Evolutionary conservation across 2,888 invertebrate species (phyloP).

Genomic region (Lamproptera curius): DNA sequence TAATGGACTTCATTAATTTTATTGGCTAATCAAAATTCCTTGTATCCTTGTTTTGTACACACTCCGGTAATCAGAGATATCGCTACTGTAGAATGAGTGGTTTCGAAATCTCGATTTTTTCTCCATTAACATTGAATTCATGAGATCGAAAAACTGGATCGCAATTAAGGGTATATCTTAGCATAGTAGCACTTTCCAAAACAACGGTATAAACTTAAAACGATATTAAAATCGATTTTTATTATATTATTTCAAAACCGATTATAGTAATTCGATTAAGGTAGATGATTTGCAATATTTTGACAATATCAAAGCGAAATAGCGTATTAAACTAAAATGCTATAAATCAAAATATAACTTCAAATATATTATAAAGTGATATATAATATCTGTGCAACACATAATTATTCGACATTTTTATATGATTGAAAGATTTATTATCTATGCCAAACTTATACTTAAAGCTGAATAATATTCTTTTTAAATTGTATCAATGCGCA

Average conservation of each 20-base stretch:
- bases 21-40: conserved; percentile 23
- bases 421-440: too few relatives aligned
- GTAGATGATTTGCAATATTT: background rate
- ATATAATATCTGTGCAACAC: too few relatives aligned
- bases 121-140: background rate
- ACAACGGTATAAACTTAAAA: background rate
- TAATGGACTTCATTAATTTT: conserved; percentile 24
- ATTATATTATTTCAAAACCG: background rate
- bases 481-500: too few relatives aligned
- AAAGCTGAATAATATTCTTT: too few relatives aligned
- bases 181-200: background rate
- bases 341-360: background rate
- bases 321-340: too few relatives aligned
- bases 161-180: background rate
- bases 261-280: background rate
- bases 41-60: conserved; percentile 4
- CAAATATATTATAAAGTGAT: background rate
- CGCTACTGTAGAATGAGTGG: background rate
- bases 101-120: background rate
- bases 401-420: too few relatives aligned
- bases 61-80: background rate
- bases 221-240: background rate
- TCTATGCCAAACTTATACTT: too few relatives aligned
- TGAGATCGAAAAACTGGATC: too few relatives aligned
- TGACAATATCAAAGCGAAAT: too few relatives aligned